Percentiles rank a stretch among this genome's conserved stretches.
phyloP scores from a whole-genome alignment of 2,113 vertebrate species.

The Microtus oregoni region DNA sequence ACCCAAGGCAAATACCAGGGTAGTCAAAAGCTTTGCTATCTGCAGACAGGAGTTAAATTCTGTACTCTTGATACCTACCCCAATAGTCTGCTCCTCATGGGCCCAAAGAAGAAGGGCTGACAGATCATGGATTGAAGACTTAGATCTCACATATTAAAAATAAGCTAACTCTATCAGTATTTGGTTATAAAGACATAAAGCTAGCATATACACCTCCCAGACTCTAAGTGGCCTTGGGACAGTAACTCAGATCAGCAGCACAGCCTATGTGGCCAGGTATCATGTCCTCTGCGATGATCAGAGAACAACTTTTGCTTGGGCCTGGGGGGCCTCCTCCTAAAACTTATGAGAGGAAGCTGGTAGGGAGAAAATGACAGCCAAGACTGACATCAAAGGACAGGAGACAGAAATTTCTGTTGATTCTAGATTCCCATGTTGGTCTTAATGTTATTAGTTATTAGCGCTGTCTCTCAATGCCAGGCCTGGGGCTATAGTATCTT shows the following conservation, averaged over 20 bases:
- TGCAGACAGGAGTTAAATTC: neutral
- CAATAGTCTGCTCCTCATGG: neutral
- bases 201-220: neutral
- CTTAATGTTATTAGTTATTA: neutral
- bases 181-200: neutral
- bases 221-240: neutral
- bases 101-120: neutral
- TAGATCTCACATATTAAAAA: neutral
- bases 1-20: neutral
- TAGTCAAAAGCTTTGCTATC: neutral
- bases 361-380: neutral
- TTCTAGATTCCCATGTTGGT: neutral
- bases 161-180: neutral
- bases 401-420: fast-evolving
- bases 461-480: neutral
- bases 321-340: neutral
- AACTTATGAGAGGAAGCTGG: neutral
- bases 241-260: neutral
- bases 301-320: neutral
- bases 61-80: too few relatives aligned
- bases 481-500: neutral
- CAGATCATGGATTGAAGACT: neutral
- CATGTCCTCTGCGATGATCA: neutral
- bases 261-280: neutral
- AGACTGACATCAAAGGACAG: neutral